These are phyloP conservation scores for Parnassius mnemosyne DNA, from an alignment of 2,888 invertebrate genomes.

Conservation along the genomic window DNA sequence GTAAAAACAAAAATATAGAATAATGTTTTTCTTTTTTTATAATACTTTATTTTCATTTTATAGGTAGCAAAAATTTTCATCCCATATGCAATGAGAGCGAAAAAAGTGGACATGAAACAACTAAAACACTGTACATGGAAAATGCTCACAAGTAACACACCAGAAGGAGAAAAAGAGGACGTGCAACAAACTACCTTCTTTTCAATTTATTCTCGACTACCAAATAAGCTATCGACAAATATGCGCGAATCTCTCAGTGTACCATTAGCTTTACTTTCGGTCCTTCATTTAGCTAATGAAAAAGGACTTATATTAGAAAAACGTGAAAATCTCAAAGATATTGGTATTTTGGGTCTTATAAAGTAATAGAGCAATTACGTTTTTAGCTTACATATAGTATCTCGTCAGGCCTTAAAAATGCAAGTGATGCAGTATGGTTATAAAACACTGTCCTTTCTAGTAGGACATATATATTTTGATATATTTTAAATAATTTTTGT, in stretches of 20 bases:
- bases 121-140: conserved; percentile 89
- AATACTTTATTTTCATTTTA: conserved; percentile 26
- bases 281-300: conserved; percentile 93
- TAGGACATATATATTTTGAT: too few species aligned
- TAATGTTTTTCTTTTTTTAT: neutral
- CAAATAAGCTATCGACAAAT: conserved; percentile 76
- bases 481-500: too few species aligned
- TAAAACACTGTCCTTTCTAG: neutral
- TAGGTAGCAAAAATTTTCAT: conserved; percentile 87
- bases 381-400: neutral
- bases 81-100: conserved; percentile 90
- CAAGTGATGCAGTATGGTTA: neutral
- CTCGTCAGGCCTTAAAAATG: neutral
- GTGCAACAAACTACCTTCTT: conserved; percentile 77
- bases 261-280: conserved; percentile 88
- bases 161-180: conserved; percentile 51
- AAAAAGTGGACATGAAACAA: conserved; percentile 92
- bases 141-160: conserved; percentile 70
- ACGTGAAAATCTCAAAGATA: conserved; percentile 74
- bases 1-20: neutral
- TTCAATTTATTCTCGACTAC: conserved; percentile 79
- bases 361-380: conserved; percentile 33
- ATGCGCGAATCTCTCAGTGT: conserved; percentile 88
- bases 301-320: conserved; percentile 81
- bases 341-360: conserved; percentile 67